Evolutionary conservation across 2,888 invertebrate species (phyloP), one percentile per base, ranked within the genome.

Genomic region (Caenorhabditis sp.): DNA sequence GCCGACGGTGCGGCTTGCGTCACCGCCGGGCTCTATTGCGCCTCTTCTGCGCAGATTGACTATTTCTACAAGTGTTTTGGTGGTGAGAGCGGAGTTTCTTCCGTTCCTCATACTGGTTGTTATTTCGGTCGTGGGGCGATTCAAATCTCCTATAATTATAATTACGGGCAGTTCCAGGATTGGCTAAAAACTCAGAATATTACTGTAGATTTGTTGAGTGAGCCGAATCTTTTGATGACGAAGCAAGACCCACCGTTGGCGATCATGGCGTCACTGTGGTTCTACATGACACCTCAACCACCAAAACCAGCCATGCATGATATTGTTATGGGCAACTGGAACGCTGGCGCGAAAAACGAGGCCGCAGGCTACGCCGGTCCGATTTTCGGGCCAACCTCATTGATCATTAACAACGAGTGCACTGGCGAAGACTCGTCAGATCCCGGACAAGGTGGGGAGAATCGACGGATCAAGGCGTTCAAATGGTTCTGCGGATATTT

Each of bases 221-320:
- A 80, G 14, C 83, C 83, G 12, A 83, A 83, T 61, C 71, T 83
- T 36, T 77, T 84, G 3, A 80, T 80, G 69, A 84, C 84, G 6
- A 78, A 84, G 57, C 74, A 80, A 77, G 78, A 84, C 57, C 84
- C 84, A 12, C 84, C 84, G 12, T 77, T 84, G 49, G 83, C 84
- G 1, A 70, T 84, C 4, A 66, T 84, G 74, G 83, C 84, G 27
- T 83, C 82, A 17, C 69, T 81, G 8, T 87, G 85, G 82, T 86
- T 86, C 73, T 87, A 86, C 70, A 87, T 87, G 87, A 87, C 87
- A 14, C 86, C 87, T 10, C 87, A 87, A 60, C 87, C 87, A 21
- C 87, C 87, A 37, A 87, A 87, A 58, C 87, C 87, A 1, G 83
- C 87, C 8, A 87, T 87, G 87, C 87, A 87, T 71, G 87, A 87